Base-by-base conservation (phyloP, 1,140 invertebrate genomes). In the Sitobion miscanthi region DNA sequence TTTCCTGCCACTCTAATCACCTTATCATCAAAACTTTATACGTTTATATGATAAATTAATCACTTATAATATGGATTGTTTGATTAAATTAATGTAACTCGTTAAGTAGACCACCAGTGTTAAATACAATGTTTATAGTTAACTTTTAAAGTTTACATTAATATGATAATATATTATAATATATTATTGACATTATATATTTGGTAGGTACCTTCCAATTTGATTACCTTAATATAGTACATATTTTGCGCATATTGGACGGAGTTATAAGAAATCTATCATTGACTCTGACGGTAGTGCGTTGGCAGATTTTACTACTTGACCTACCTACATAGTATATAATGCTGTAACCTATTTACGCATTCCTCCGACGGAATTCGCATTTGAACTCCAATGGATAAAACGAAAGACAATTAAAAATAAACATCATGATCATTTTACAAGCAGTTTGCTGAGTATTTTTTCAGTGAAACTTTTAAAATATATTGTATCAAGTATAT, bases 351-450 rank as follows among this genome's bases (percentile, higher is more conserved):
- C 52, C 52, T 54, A 54, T 54, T 21, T 54, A 54, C 20, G 52
- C 45, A 87, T 49, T 87, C 4, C 5, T 49, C 30, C 9, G 5
- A n/a, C 25, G 45, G 85, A 49, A 87, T 87, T 87, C 4, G 6
- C 85, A 21, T 30, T 47, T 87, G 45, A 86, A 86, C 21, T 86
- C 85, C 85, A 3, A 30, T 47, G 11, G 11, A 87, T 49, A n/a
- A 87, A 87, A n/a, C 42, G 45, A 47, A 20, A 87, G 23, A 49
- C 17, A 87, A 47, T 87, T 87, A 87, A n/a, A 87, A 87, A 87
- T 87, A 87, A 87, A 35, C 85, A n/a, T n/a, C 85, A n/a, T n/a
- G 45, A 49, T 87, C 45, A 30, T 87, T 47, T 87, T 87, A 47
- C 30, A 87, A 49, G 25, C 5, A 82, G 20, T 20, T 38, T 21